Percentiles rank a stretch among this genome's conserved stretches.
phyloP scores from a whole-genome alignment of 2,797 vertebrate species.

The Meriones psammophilus region DNA sequence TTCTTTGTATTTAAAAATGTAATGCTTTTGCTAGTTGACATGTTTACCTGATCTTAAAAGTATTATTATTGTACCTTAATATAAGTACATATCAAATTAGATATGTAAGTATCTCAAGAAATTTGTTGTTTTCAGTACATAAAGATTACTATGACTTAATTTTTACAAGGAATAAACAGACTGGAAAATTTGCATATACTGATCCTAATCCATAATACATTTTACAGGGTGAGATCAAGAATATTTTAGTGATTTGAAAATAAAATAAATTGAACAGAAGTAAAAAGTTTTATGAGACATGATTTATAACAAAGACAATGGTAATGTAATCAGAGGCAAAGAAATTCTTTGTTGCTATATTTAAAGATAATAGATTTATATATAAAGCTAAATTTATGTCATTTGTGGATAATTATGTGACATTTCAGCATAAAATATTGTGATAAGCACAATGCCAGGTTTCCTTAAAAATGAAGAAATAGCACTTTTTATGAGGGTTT shows the following conservation, averaged over 20 bases:
- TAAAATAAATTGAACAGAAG: not conserved
- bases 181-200: too few species aligned
- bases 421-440: not conserved
- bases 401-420: not conserved
- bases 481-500: not conserved
- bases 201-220: not conserved
- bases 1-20: not conserved
- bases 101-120: too few species aligned
- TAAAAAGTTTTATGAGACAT: not conserved
- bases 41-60: not conserved
- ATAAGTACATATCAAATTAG: not conserved
- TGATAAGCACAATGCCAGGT: not conserved
- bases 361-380: not conserved
- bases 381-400: not conserved
- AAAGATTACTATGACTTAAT: not conserved
- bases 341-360: not conserved
- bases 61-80: not conserved
- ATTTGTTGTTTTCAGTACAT: not conserved
- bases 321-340: not conserved
- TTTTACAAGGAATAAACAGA: not conserved
- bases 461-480: not conserved
- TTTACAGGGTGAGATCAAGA: not conserved
- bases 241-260: not conserved
- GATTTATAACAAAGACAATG: not conserved
- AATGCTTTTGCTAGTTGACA: not conserved